phyloP scores from a whole-genome alignment of 64 coral and sea anemone genomes.

The Montipora cactus region DNA sequence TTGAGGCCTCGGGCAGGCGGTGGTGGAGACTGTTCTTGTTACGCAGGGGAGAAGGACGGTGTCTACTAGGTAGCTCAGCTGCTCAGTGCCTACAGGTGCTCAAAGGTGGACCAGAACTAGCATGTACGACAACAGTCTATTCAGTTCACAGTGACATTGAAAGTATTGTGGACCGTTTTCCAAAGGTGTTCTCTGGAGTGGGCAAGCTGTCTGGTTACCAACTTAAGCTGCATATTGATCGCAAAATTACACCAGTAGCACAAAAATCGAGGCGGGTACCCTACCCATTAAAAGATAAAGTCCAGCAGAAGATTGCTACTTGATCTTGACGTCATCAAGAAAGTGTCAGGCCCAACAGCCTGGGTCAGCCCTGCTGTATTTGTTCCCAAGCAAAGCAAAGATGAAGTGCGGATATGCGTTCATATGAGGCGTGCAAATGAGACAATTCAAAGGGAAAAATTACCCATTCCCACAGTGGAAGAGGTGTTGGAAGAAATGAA shows the following conservation, averaged over 20 bases:
- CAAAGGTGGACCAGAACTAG: slow-evolving; percentile 33
- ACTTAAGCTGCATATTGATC: slow-evolving; percentile 28
- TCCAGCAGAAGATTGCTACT: background rate
- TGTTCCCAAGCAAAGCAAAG: too few species aligned
- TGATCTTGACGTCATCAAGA: slow-evolving; percentile 23
- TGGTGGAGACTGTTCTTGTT: slow-evolving; percentile 20
- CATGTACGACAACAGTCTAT: background rate
- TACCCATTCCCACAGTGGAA: too few species aligned
- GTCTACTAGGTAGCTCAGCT: slow-evolving; percentile 18
- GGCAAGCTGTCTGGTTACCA: slow-evolving; percentile 48
- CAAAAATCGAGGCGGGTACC: slow-evolving; percentile 38
- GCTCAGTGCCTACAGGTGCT: slow-evolving; percentile 33
- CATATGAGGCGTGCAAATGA: too few species aligned
- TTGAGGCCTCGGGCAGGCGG: background rate
- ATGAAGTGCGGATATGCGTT: too few species aligned
- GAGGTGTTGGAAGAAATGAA: too few species aligned
- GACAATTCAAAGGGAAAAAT: too few species aligned
- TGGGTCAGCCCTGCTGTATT: too few species aligned
- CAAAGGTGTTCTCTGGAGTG: slow-evolving; percentile 4
- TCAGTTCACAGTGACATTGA: background rate
- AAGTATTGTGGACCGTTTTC: background rate
- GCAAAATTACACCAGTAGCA: slow-evolving; percentile 30
- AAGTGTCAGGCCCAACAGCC: slow-evolving; percentile 10
- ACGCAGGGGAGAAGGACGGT: slow-evolving; percentile 35
- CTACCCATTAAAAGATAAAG: slow-evolving; percentile 6